Percentiles rank a stretch among this genome's conserved stretches.
These are phyloP conservation scores for Hipposideros armiger DNA, from an alignment of 2,113 vertebrate genomes.

Conservation along the genomic window DNA sequence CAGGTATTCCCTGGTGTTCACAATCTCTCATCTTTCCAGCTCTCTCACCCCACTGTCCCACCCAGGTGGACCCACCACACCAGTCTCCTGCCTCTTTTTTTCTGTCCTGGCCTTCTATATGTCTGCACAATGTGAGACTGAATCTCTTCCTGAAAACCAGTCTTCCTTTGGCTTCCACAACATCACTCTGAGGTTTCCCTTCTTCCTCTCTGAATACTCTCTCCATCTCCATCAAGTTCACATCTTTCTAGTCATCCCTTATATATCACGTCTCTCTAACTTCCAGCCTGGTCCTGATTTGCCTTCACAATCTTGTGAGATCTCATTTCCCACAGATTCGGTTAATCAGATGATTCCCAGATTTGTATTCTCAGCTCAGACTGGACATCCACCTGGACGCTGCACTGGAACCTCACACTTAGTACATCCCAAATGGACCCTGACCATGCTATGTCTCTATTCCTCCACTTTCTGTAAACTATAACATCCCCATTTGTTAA, in stretches of 20 bases:
- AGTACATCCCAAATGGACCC: background rate
- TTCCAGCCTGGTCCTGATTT: background rate
- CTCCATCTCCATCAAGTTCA: background rate
- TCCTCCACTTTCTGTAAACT: background rate
- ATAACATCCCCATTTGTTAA: background rate
- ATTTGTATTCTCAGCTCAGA: background rate
- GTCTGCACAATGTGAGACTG: background rate
- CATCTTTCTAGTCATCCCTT: background rate
- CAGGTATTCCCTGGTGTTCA: background rate
- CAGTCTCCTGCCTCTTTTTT: background rate
- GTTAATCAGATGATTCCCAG: background rate
- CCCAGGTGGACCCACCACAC: too few relatives aligned
- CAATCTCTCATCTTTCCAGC: background rate
- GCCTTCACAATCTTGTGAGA: background rate
- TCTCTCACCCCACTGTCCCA: background rate
- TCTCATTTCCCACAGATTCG: background rate
- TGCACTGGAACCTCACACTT: background rate
- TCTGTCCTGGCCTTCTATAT: background rate
- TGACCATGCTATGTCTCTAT: background rate
- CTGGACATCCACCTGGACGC: background rate
- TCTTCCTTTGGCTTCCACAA: background rate
- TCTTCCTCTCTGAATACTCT: background rate
- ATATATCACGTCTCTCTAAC: accelerated
- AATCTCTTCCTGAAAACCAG: background rate
- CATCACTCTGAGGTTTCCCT: background rate